Percentiles rank a stretch among this genome's conserved stretches.
Evolutionary conservation across 2,797 vertebrate genomes (phyloP).

Genomic region (Bradypodion pumilum): DNA sequence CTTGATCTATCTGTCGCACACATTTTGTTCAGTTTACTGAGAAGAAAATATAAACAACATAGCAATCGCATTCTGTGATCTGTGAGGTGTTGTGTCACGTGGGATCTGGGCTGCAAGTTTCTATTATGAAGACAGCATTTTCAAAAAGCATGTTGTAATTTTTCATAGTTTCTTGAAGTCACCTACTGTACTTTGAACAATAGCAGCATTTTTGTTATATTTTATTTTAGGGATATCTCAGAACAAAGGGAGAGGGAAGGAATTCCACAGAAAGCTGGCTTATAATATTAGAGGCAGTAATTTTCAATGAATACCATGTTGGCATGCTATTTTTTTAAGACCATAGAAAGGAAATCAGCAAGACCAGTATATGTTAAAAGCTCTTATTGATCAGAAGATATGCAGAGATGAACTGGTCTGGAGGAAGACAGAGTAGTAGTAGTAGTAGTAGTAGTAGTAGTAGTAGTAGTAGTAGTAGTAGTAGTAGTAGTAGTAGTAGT

Average conservation of each 20-base stretch:
- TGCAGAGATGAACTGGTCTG: neutral
- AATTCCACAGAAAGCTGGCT: neutral
- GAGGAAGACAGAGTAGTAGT: neutral
- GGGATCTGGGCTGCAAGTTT: neutral
- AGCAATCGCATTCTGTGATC: neutral
- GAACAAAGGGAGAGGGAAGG: neutral
- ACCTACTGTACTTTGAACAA: neutral
- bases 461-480: neutral
- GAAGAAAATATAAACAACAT: neutral
- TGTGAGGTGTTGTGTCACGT: no score
- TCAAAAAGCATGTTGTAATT: neutral
- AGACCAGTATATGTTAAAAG: neutral
- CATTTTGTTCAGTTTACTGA: neutral
- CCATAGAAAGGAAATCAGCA: neutral
- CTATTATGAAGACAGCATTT: conserved; percentile 43
- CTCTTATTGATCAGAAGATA: no score
- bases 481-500: neutral
- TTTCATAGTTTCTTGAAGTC: conserved; percentile 6
- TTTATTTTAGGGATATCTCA: neutral
- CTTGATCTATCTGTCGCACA: rapidly evolving
- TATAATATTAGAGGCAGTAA: neutral
- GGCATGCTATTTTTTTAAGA: rapidly evolving
- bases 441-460: neutral
- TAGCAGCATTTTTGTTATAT: neutral
- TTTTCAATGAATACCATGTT: neutral